These are phyloP conservation scores for Mormyrus hasselquistii DNA, from an alignment of 2,797 vertebrate genomes.

Conservation along the genomic window DNA sequence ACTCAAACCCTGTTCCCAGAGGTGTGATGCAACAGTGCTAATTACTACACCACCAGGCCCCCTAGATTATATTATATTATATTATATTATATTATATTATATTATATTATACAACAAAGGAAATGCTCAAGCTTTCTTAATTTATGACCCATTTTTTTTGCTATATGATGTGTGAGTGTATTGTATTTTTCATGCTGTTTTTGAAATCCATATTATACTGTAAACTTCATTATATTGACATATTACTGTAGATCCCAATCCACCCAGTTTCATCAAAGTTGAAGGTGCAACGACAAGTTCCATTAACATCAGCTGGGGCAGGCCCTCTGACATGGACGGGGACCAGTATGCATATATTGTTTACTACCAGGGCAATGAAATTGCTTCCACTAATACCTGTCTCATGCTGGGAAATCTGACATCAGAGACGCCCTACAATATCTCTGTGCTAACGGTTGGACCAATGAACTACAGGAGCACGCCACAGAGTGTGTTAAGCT, in stretches of 20 bases:
- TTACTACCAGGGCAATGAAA: background rate
- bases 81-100: background rate
- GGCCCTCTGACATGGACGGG: background rate
- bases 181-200: background rate
- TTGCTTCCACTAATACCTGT: background rate
- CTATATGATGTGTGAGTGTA: background rate
- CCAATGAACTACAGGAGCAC: slow-evolving; percentile 40
- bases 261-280: background rate
- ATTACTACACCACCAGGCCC: no score
- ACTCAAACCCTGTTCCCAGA: no score
- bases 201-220: background rate
- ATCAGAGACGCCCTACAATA: slow-evolving; percentile 30
- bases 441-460: slow-evolving; percentile 39
- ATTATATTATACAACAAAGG: background rate
- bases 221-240: background rate
- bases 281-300: slow-evolving; percentile 5
- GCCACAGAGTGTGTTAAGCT: slow-evolving; percentile 22
- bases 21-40: no score
- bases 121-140: background rate
- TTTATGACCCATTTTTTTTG: background rate
- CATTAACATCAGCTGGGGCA: slow-evolving; percentile 20
- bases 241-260: slow-evolving; percentile 14
- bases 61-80: background rate
- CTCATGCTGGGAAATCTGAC: slow-evolving; percentile 18
- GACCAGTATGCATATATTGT: slow-evolving; percentile 10